Base-by-base conservation (phyloP, 37 sponge, comb jelly and placozoan genomes). In the Beroe forskalii region DNA sequence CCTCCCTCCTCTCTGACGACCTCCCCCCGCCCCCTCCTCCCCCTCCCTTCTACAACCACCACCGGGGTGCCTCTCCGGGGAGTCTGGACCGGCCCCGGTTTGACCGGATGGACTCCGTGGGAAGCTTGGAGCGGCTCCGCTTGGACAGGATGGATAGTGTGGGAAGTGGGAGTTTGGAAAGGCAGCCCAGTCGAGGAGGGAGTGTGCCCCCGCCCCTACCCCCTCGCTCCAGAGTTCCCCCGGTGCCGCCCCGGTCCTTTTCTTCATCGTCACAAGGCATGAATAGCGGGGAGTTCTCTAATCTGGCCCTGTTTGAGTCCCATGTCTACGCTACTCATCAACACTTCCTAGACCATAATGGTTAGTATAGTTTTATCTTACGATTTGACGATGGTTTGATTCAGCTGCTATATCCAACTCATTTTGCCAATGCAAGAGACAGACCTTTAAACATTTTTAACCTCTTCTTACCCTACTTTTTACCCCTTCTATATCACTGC, bases 291-390 rank as follows among this genome's bases (percentile, higher is more conserved):
- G 72, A 69, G 72, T 69, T 69, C 72, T 32, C 33, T 17, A 69
- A 69, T 69, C 72, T 69, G 38, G 72, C 72, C 32, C 38, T 69
- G 38, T 69, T 69, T 69, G 72, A 69, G 32, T 69, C 72, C 1
- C 72, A 69, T 35, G 32, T 32, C 1, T 69, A 69, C 72, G 55
- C 55, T 17, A 36, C 72, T 35, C 27, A 19, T 32, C 37, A 37
- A 1, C 72, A 69, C 72, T 69, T 36, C 72, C 28, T 30, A 4
- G 66, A 63, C 17, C 17, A 55, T 17, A 55, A 55, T 55, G 60
- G 60, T 55, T 19, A 55, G 60, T 17, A 55, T 55, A 17, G 9
- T 55, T 55, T 55, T 55, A 17, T 19, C 14, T 9, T 55, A 55
- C 60, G n/a, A n/a, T n/a, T n/a, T n/a, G n/a, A n/a, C n/a, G n/a